Evolutionary conservation across 2,797 vertebrate species (phyloP), one percentile per base, ranked within the genome.

Genomic region (Acrossocheilus wenchowensis): DNA sequence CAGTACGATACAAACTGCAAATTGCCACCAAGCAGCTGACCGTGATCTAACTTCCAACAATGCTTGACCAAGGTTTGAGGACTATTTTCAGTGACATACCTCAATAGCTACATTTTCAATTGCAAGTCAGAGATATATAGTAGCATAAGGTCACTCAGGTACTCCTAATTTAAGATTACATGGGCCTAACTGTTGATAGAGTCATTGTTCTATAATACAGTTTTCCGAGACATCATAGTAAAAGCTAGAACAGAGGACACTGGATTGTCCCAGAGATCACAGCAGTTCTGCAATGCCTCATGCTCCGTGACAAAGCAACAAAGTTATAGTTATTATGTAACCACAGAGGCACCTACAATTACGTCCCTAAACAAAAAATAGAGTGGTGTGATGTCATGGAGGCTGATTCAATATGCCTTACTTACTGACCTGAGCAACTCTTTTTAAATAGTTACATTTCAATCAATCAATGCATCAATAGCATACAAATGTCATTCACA

Each of bases 311-410:
- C 73, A 66, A 84, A 77, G 66, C 45, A 81, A 83, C 82, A 48
- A 62, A 83, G 71, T 68, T 68, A 84, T 19, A 66, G 82, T 50
- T 21, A 84, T 84, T 39, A 68, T 78, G 72, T 30, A 78, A 78
- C 43, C 43, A 52, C 23, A 84, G 34, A 78, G n/a, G 60, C 48
- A 84, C 64, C 83, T 34, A 39, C 36, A 78, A 60, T 71, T 79
- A 85, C 14, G 1, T 60, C 39, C 39, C 19, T 60, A 30, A 69
- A 45, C n/a, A 72, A 48, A 36, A 72, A 60, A 84, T 50, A 30
- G 23, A 66, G 21, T n/a, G 5, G 34, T 1, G n/a, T n/a, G 48
- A 80, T 85, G 68, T 85, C 26, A 85, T 45, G 50, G 34, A 85
- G 57, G 50, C 36, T 17, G 1, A 85, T 34, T 79, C 36, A 36